Evolutionary conservation across 2,888 invertebrate genomes (phyloP).

Genomic region (Slavum lentiscoides): DNA sequence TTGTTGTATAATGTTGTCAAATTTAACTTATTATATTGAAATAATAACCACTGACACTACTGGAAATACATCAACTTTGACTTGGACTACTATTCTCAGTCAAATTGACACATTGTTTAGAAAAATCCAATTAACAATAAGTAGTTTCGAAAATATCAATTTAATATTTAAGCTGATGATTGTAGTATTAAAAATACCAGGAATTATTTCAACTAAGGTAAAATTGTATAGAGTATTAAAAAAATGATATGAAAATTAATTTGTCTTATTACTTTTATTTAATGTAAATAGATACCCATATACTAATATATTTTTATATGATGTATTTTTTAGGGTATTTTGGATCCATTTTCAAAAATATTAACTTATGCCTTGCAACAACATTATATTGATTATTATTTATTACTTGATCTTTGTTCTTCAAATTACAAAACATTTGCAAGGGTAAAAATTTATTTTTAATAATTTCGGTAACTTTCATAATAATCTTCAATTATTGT

Average conservation of each 20-base stretch:
- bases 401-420: conserved; percentile 84
- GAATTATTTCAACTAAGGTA: conserved; percentile 79
- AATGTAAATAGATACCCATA: too few relatives aligned
- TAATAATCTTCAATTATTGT: conserved; percentile 36
- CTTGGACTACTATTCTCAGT: conserved; percentile 80
- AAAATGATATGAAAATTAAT: background rate
- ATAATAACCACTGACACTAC: conserved; percentile 84
- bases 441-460: conserved; percentile 63
- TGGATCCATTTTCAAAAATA: conserved; percentile 95
- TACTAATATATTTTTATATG: conserved; percentile 49
- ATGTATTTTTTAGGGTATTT: conserved; percentile 67
- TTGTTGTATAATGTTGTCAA: conserved; percentile 80
- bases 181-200: conserved; percentile 80
- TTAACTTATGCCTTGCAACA: conserved; percentile 90
- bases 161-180: conserved; percentile 77
- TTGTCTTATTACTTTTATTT: too few relatives aligned
- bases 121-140: conserved; percentile 71
- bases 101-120: conserved; percentile 87
- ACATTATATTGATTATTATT: conserved; percentile 76
- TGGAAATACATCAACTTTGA: conserved; percentile 74
- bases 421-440: conserved; percentile 87
- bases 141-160: conserved; percentile 71
- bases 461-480: background rate
- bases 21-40: conserved; percentile 91
- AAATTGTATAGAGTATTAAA: conserved; percentile 43